Percentiles rank a stretch among this genome's conserved stretches.
These are phyloP conservation scores for Leucania comma DNA, from an alignment of 2,888 invertebrate genomes.

Conservation along the genomic window DNA sequence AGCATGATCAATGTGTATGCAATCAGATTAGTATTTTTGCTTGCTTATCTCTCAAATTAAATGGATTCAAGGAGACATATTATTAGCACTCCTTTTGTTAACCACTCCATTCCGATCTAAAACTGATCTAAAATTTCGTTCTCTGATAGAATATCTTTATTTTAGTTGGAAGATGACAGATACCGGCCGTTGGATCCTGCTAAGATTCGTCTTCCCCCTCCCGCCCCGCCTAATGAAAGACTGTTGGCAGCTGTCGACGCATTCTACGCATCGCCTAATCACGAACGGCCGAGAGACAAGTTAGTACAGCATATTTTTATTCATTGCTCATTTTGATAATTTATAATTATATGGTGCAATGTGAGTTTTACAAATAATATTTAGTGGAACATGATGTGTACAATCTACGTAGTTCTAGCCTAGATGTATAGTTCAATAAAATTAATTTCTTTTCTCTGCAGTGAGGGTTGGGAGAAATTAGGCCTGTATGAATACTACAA, in stretches of 20 bases:
- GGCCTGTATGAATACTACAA: conserved; percentile 99
- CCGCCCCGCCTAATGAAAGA: conserved; percentile 98
- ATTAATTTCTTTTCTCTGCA: conserved; percentile 73
- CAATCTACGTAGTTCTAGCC: neutral
- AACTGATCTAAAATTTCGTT: neutral
- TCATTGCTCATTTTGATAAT: neutral
- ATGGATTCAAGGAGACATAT: conserved; percentile 6
- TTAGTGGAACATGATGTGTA: neutral
- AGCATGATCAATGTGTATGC: conserved; percentile 10
- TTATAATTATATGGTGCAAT: neutral
- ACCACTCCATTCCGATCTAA: conserved; percentile 7
- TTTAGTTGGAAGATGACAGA: conserved; percentile 95
- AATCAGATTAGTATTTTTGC: neutral
- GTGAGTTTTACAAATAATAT: neutral
- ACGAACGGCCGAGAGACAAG: conserved; percentile 98
- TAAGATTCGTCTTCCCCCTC: conserved; percentile 97
- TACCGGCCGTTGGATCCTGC: conserved; percentile 97
- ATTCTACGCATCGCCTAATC: conserved; percentile 98
- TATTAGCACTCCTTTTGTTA: conserved; percentile 38
- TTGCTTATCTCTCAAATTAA: conserved; percentile 4
- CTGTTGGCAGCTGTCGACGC: conserved; percentile 98
- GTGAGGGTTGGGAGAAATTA: conserved; percentile 99
- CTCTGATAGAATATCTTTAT: conserved; percentile 23
- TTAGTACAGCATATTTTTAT: conserved; percentile 75
- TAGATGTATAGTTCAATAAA: neutral